Evolutionary conservation across 1,140 invertebrate species (phyloP), one percentile per base, ranked within the genome.

Genomic region (Hydropsyche tenuis): DNA sequence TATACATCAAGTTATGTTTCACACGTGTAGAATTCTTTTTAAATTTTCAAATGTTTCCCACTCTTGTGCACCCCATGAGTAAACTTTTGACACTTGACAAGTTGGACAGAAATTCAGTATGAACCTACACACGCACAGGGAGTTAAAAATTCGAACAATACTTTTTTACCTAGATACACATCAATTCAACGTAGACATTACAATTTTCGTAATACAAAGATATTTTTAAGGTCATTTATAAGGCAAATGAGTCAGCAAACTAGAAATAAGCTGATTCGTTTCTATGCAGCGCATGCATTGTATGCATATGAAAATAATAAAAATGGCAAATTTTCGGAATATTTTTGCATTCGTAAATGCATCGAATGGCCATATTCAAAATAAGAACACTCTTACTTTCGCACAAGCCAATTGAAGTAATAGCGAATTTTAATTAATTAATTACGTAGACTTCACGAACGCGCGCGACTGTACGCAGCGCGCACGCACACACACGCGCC

Each of bases 71-170:
- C 74, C 12, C 76, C 77, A 76, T 73, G 73, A 73, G 78, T 69
- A 68, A 72, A 71, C 77, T 74, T 68, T 79, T 79, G 78, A 79
- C 80, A 79, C 79, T 80, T 80, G 80, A 80, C 80, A 80, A 80
- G 80, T 80, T 80, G 80, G 78, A 79, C 80, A 78, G 79, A 78
- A 80, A 80, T 79, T 80, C 77, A 79, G 78, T 79, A 78, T 79
- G 78, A 78, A 78, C 77, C 75, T 78, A 25, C 43, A 18, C 65
- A 51, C 65, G 46, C 43, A 68, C n/a, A 60, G n/a, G n/a, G n/a
- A n/a, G n/a, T 14, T 7, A 23, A 3, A 60, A 60, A 56, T 37
- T n/a, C n/a, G n/a, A n/a, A n/a, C n/a, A n/a, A n/a, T n/a, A n/a
- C n/a, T n/a, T n/a, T n/a, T n/a, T n/a, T n/a, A n/a, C n/a, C n/a